Evolutionary conservation across 2,797 vertebrate species (phyloP).

Genomic region (Paramormyrops hopkinsi): DNA sequence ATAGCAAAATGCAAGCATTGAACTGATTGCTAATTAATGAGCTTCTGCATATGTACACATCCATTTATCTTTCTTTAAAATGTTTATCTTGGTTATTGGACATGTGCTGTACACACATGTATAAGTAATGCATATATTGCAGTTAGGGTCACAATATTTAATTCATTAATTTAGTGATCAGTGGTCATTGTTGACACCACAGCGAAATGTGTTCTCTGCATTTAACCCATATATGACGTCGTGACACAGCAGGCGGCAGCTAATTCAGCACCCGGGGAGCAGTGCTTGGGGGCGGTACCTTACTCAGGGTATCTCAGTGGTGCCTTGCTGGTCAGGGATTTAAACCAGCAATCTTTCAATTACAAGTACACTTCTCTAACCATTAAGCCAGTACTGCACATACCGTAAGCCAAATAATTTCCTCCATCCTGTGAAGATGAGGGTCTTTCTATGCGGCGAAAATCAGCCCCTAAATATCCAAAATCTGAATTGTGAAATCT

Average conservation of each 20-base stretch:
- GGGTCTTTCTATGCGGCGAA: neutral
- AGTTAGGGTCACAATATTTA: neutral
- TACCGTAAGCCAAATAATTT: neutral
- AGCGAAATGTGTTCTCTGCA: neutral
- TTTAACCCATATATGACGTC: neutral
- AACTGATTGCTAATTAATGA: neutral
- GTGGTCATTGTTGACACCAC: neutral
- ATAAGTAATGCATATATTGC: neutral
- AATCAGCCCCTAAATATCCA: neutral
- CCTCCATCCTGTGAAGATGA: neutral
- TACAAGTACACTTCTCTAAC: neutral
- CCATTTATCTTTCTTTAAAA: neutral
- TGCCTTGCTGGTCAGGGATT: neutral
- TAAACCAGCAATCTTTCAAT: neutral
- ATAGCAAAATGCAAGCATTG: neutral
- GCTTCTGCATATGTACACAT: neutral
- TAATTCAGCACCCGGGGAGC: neutral
- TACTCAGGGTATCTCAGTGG: too few relatives aligned
- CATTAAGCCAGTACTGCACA: neutral
- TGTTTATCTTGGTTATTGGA: neutral
- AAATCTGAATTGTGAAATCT: constrained; percentile 9
- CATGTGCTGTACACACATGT: neutral
- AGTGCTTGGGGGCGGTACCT: neutral
- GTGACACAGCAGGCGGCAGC: neutral
- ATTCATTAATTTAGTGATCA: neutral